phyloP scores from a whole-genome alignment of 92 coral and sea anemone species.

The Pocillopora meandrina region DNA sequence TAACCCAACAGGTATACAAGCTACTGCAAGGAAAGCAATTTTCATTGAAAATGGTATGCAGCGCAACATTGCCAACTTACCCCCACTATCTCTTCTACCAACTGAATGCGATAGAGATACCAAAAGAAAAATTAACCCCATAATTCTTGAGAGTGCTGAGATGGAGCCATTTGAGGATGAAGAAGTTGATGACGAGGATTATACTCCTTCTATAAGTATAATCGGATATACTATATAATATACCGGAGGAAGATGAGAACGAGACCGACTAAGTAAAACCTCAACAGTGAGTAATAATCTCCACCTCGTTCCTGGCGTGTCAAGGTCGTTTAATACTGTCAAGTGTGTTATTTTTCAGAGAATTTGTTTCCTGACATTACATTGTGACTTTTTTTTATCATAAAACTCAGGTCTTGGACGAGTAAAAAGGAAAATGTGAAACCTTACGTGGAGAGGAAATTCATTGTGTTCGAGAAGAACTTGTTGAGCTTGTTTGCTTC shows the following conservation, averaged over 20 bases:
- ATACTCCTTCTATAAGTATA: neutral
- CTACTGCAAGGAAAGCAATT: neutral
- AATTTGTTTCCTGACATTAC: too few species aligned
- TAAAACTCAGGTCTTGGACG: too few species aligned
- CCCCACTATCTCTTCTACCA: constrained; percentile 1
- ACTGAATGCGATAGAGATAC: neutral
- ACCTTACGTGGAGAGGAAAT: constrained; percentile 27
- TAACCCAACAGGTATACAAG: constrained; percentile 17
- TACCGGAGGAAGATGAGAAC: neutral
- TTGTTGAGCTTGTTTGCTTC: constrained; percentile 24
- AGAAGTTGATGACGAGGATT: constrained; percentile 16
- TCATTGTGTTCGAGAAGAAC: constrained; percentile 7
- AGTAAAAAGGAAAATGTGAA: neutral
- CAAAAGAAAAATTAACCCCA: neutral
- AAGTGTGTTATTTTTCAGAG: too few species aligned
- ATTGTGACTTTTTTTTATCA: too few species aligned
- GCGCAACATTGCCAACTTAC: constrained; percentile 24
- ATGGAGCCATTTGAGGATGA: constrained; percentile 8
- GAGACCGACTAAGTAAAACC: neutral
- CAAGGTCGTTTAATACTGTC: too few species aligned
- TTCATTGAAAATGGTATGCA: neutral
- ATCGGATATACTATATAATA: too few species aligned
- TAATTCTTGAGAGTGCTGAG: neutral
- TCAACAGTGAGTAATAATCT: neutral
- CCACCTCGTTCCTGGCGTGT: too few species aligned